A percentile compares a stretch with the other conserved stretches of the same genome.
Evolutionary conservation across 2,113 vertebrate genomes (phyloP).

Genomic region (Corynorhinus townsendii): DNA sequence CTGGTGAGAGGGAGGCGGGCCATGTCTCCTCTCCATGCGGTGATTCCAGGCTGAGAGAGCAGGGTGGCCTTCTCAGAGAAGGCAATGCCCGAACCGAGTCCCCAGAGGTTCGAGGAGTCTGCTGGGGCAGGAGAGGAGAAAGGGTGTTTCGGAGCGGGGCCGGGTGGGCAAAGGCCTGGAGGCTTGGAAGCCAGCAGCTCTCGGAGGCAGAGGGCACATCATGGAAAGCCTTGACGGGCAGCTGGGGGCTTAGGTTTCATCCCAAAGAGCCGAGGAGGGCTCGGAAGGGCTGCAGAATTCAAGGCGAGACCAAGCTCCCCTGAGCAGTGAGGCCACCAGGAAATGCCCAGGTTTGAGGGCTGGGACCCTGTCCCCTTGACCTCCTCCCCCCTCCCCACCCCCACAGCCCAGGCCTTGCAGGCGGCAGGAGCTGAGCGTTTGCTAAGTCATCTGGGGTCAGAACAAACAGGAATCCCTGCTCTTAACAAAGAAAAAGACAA

Average conservation of each 20-base stretch:
- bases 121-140: not conserved
- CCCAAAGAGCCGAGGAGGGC: not conserved
- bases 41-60: not conserved
- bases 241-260: not conserved
- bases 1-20: not conserved
- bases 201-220: not conserved
- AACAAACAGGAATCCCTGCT: not conserved
- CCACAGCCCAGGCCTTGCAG: rapidly evolving
- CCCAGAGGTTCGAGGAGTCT: not conserved
- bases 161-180: not conserved
- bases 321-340: no score
- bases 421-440: rapidly evolving
- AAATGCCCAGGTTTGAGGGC: not conserved
- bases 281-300: not conserved
- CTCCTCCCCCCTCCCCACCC: rapidly evolving
- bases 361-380: rapidly evolving
- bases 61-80: not conserved
- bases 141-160: not conserved
- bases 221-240: not conserved
- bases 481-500: not conserved
- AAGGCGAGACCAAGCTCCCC: not conserved
- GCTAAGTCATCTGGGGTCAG: not conserved
- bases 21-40: rapidly evolving
- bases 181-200: not conserved
- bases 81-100: not conserved